Base-by-base conservation (phyloP, 2,888 invertebrate species). In the Palloptera scutellata region DNA sequence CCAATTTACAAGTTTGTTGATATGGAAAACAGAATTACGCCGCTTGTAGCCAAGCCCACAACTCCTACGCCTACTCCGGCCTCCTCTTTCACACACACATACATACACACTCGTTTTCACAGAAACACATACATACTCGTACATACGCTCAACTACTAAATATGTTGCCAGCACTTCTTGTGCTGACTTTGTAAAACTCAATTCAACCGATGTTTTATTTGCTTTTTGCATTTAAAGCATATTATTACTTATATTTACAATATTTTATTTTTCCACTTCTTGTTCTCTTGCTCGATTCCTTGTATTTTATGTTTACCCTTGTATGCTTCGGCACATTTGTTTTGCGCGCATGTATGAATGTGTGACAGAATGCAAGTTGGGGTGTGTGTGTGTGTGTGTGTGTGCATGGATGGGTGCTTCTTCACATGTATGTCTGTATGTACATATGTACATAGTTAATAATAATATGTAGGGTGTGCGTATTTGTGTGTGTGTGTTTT, bases 1-100 rank as follows among this genome's bases (percentile, higher is more conserved):
- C 54, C 67, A 60, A 64, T 60, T 61, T 55, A 63, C 63, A 63
- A 67, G 67, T 67, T 64, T 67, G 63, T 64, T 63, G 63, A 67
- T 67, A 60, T 57, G 60, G 67, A 66, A 66, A 66, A 66, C 53
- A 41, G 60, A 60, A 61, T 66, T 61, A 66, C 53, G 66, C 59
- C 54, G 54, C 43, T 11, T 53, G 15, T 48, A n/a, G 48, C 8
- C 15, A 8, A 20, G 10, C 20, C 20, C 48, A 13, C 48, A 19
- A 8, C 6, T 48, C 48, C 10, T n/a, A 48, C 11, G n/a, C n/a
- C 13, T 15, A 48, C 48, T 5, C 10, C n/a, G 9, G 8, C n/a
- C 48, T 15, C n/a, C 11, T 48, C n/a, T 15, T 4, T 15, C 13
- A 6, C 15, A 15, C 11, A 48, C 48, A 48, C 8, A 15, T 11